These are phyloP conservation scores for Drosophila truncata DNA, from an alignment of 1,140 invertebrate species.

Conservation along the genomic window DNA sequence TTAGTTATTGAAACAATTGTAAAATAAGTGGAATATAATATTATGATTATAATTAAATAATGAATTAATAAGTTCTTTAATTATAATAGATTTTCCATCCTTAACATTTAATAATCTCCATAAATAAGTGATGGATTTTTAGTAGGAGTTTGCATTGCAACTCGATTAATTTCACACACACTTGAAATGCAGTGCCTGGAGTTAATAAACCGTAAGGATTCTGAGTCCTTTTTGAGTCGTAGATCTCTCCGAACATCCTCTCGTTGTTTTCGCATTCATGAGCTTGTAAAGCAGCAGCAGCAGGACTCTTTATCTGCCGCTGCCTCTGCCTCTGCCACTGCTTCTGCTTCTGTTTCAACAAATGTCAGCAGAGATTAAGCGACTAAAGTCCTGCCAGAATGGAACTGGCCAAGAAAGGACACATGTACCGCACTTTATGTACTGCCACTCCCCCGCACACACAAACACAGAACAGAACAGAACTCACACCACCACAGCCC, in stretches of 20 bases:
- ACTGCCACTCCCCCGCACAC: conserved; percentile 17
- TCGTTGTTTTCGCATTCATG: conserved; percentile 47
- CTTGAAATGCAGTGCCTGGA: neutral
- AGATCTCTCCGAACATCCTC: conserved; percentile 15
- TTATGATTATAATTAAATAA: too few relatives aligned
- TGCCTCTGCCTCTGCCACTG: neutral
- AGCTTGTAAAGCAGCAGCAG: conserved; percentile 30
- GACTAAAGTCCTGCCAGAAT: conserved; percentile 58
- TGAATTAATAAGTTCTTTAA: neutral
- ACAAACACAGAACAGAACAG: neutral
- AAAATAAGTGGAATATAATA: too few relatives aligned
- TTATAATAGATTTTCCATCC: neutral
- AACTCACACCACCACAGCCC: conserved; percentile 6
- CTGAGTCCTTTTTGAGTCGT: conserved; percentile 16
- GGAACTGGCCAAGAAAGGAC: conserved; percentile 42
- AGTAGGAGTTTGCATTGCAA: neutral
- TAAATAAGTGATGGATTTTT: neutral
- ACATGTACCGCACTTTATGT: conserved; percentile 73
- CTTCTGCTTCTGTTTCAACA: conserved; percentile 41
- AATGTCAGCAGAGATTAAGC: conserved; percentile 80
- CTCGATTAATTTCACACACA: neutral
- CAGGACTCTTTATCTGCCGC: conserved; percentile 11
- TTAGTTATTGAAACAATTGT: too few relatives aligned
- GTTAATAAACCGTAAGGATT: conserved; percentile 10
- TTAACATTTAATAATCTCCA: neutral